phyloP scores from a whole-genome alignment of 2,113 vertebrate species.

The Cyprinus carpio region DNA sequence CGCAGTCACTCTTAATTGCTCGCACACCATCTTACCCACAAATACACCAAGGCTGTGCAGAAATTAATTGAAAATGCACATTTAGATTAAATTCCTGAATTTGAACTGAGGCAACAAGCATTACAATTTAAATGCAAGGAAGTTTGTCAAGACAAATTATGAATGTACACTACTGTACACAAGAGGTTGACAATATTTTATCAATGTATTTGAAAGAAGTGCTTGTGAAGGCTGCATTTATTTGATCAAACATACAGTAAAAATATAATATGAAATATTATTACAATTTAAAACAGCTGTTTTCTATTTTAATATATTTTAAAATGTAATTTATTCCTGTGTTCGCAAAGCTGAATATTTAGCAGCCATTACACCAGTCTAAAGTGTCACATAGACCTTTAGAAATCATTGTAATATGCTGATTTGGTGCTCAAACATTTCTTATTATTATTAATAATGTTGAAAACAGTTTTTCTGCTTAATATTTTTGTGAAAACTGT shows the following conservation, averaged over 20 bases:
- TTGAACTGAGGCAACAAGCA: background rate
- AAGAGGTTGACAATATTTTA: background rate
- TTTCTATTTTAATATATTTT: background rate
- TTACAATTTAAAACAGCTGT: background rate
- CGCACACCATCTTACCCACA: background rate
- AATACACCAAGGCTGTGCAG: background rate
- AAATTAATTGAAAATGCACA: conserved; percentile 17
- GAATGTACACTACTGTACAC: background rate
- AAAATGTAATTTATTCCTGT: background rate
- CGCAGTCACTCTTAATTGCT: conserved; percentile 1
- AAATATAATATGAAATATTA: background rate
- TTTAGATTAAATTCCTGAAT: background rate
- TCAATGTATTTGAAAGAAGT: background rate
- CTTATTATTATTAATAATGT: background rate
- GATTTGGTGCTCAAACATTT: background rate
- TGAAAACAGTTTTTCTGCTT: background rate
- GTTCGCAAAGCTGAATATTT: background rate
- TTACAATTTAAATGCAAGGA: background rate
- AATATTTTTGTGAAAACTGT: background rate
- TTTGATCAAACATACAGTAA: background rate
- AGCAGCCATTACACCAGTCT: background rate
- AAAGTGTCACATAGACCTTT: background rate
- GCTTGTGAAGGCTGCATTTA: background rate
- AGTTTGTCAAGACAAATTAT: background rate
- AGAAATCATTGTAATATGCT: background rate